Base-by-base conservation (phyloP, 2,797 vertebrate species). In the Urocyon cinereoargenteus region DNA sequence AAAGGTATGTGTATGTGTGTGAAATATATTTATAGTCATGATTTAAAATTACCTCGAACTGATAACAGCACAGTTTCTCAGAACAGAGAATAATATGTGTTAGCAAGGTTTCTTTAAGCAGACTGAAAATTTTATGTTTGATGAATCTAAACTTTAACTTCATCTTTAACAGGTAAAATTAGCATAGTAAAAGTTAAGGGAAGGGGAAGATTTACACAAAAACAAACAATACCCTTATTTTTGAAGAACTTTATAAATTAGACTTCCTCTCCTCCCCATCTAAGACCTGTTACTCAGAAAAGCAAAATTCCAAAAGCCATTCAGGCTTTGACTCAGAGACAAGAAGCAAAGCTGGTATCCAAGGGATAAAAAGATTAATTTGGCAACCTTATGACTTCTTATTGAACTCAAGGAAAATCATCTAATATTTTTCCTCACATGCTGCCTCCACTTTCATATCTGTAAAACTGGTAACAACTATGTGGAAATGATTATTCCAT, bases 1-100 rank as follows among this genome's bases (percentile, higher is more conserved):
- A 49, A n/a, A 66, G 12, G 6, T 68, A 18, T 40, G 4, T 84
- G 21, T 45, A 8, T 77, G 4, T 94, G 31, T 72, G 7, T 15
- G 11, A 14, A 31, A 86, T n/a, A 22, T 82, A 79, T 10, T 72
- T 45, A 49, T 3, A 86, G 82, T 18, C 93, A 34, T 5, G 4
- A 78, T 66, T 92, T 72, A 93, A 18, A 90, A 94, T 84, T 79
- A 92, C 86, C 51, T 24, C 86, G 79, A 86, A 85, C 21, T 70
- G 59, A 28, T n/a, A 49, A 62, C 3, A 90, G 53, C 7, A 36
- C 16, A 83, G 18, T 92, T 94, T 92, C 61, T 79, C 57, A 68
- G 22, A 31, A 15, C 26, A 92, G 53, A 92, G 0, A 16, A 68
- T 24, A 61, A 31, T 15, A 86, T 77, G 14, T 62, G 31, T 12